Base-by-base conservation (phyloP, 1,140 invertebrate genomes). In the Heliconius nattereri region DNA sequence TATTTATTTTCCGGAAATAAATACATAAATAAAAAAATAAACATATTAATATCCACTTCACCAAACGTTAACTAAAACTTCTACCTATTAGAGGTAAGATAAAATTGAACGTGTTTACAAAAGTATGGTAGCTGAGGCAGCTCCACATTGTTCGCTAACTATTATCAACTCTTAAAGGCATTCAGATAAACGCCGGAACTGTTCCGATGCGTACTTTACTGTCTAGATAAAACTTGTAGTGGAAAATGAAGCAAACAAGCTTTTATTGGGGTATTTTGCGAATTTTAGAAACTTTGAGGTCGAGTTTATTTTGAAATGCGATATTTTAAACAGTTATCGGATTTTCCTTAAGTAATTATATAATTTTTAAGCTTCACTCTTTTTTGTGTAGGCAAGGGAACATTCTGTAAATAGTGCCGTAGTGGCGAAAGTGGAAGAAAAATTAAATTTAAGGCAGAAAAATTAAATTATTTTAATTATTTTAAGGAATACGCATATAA, bases 151-250 rank as follows among this genome's bases (percentile, higher is more conserved):
- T 79, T 72, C 70, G 45, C 71, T 23, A 71, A 71, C 76, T 76
- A 80, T 83, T 83, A 83, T 83, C 82, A 78, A 73, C 73, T 81
- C 66, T 81, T 83, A 73, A 76, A 80, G 75, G 73, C 73, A 79
- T 76, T 79, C 52, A 84, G 78, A 81, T 81, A 84, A 72, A 78
- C 75, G 70, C 73, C 72, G 81, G 75, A 75, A 52, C 77, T n/a
- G 54, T 23, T 71, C 75, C 72, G 57, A 80, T 66, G 60, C 54
- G 71, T 76, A 80, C 73, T 79, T 79, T 79, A 75, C 60, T 71
- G 78, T 73, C 71, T 37, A 78, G 71, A 78, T 78, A 78, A 78
- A 78, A 78, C 70, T 73, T 73, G 3, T 66, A 66, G 60, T 66
- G 9, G 60, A 66, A 16, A 66, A 66, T 66, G 60, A 66, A 66